These are phyloP conservation scores for Gastrophysa polygoni DNA, from an alignment of 2,888 invertebrate genomes.

Conservation along the genomic window DNA sequence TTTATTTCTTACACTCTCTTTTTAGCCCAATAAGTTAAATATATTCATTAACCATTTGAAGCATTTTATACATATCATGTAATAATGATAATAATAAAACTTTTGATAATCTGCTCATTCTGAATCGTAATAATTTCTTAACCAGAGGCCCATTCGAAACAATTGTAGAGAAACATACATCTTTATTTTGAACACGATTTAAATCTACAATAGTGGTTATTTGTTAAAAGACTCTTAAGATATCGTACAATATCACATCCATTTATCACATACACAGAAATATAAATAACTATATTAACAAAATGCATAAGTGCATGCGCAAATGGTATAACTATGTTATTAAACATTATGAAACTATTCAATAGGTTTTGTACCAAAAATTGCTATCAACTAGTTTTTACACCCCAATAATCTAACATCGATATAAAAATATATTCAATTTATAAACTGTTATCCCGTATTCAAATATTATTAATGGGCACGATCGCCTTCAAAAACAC, in stretches of 20 bases:
- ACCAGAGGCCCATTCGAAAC: not conserved
- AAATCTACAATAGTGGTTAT: constrained; percentile 39
- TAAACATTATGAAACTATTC: constrained; percentile 35
- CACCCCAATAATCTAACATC: constrained; percentile 38
- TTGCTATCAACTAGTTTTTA: constrained; percentile 32
- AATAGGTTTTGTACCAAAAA: constrained; percentile 39
- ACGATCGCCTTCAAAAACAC: constrained; percentile 22
- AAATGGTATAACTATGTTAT: constrained; percentile 34
- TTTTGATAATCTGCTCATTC: no score
- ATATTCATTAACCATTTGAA: no score
- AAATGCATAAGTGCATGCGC: constrained; percentile 41
- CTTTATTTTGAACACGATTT: constrained; percentile 33
- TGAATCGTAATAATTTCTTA: not conserved
- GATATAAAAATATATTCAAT: constrained; percentile 42
- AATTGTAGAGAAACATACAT: constrained; percentile 27
- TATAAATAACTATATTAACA: constrained; percentile 39
- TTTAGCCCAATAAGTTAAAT: not conserved
- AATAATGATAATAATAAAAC: no score
- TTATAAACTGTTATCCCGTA: constrained; percentile 37
- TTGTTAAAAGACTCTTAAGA: constrained; percentile 38
- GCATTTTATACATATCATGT: no score
- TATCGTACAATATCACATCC: constrained; percentile 41
- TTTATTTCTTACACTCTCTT: no score
- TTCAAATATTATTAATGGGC: constrained; percentile 29
- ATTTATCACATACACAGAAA: constrained; percentile 43